A percentile compares a stretch with the other conserved stretches of the same genome.
Conservation (phyloP, 2,797 vertebrate species). For the Sebastes reedi region DNA sequence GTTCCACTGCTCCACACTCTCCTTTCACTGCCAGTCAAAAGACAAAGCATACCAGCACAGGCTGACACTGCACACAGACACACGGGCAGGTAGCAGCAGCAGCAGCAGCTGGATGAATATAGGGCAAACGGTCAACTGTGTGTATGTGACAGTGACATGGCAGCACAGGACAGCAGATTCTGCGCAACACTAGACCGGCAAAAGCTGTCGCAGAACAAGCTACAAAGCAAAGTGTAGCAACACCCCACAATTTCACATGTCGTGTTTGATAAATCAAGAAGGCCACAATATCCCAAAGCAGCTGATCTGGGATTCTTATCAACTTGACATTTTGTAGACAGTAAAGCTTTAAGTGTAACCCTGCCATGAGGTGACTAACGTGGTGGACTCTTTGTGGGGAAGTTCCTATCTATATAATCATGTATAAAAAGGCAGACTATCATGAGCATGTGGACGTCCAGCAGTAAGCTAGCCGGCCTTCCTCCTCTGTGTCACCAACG, state of each 20-base stretch:
- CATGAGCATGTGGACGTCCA: slow-evolving; percentile 4
- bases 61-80: slow-evolving; percentile 17
- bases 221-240: slow-evolving; percentile 12
- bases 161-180: slow-evolving; percentile 60
- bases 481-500: slow-evolving; percentile 40
- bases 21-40: slow-evolving; percentile 50
- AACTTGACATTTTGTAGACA: neutral
- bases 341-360: neutral
- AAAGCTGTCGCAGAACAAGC: slow-evolving; percentile 50
- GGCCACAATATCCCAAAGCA: neutral
- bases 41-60: slow-evolving; percentile 44
- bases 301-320: neutral
- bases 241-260: slow-evolving; percentile 25
- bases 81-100: slow-evolving; percentile 33
- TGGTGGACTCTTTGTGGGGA: neutral
- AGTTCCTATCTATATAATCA: too few relatives aligned
- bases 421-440: neutral
- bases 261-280: slow-evolving; percentile 8
- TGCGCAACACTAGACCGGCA: slow-evolving; percentile 43
- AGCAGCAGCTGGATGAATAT: slow-evolving; percentile 50
- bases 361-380: slow-evolving; percentile 34
- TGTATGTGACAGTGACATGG: slow-evolving; percentile 53
- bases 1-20: slow-evolving; percentile 29
- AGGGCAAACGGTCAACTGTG: slow-evolving; percentile 64
- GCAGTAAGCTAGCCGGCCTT: slow-evolving; percentile 29